Percentiles rank a stretch among this genome's conserved stretches.
These are phyloP conservation scores for Hofmannophila pseudospretella DNA, from an alignment of 2,888 invertebrate genomes.

Conservation along the genomic window DNA sequence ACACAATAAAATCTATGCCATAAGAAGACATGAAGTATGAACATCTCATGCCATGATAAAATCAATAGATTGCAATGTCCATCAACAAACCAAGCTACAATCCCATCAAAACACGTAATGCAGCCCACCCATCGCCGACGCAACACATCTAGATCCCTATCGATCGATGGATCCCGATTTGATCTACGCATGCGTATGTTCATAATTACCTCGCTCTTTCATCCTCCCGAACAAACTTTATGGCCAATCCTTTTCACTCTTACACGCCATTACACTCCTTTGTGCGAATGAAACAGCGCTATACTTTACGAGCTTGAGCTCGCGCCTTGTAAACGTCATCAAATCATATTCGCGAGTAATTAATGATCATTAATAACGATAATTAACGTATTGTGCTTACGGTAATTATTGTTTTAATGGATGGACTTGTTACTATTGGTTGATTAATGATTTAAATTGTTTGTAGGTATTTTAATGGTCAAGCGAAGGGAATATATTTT, in stretches of 20 bases:
- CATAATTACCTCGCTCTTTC: slow-evolving; percentile 74
- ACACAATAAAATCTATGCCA: no score
- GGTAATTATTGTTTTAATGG: slow-evolving; percentile 2
- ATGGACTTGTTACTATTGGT: background rate
- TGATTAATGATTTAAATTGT: background rate
- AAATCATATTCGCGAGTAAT: slow-evolving; percentile 67
- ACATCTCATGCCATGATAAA: no score
- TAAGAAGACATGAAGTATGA: no score
- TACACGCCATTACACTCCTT: background rate
- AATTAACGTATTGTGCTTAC: slow-evolving; percentile 49
- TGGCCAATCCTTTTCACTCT: slow-evolving; percentile 18
- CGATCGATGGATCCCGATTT: slow-evolving; percentile 70
- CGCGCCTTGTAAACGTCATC: slow-evolving; percentile 64
- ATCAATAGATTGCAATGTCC: no score
- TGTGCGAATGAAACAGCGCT: background rate
- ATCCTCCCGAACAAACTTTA: slow-evolving; percentile 67
- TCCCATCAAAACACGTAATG: slow-evolving; percentile 33
- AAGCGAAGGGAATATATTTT: no score
- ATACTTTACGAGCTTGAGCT: slow-evolving; percentile 26
- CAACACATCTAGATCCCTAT: slow-evolving; percentile 66
- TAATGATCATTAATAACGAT: slow-evolving; percentile 60
- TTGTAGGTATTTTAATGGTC: background rate
- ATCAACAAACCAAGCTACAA: slow-evolving; percentile 1
- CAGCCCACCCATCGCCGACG: slow-evolving; percentile 37
- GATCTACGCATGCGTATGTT: slow-evolving; percentile 72